These are phyloP conservation scores for Eidolon dupreanum DNA, from an alignment of 2,797 vertebrate species.

Conservation along the genomic window DNA sequence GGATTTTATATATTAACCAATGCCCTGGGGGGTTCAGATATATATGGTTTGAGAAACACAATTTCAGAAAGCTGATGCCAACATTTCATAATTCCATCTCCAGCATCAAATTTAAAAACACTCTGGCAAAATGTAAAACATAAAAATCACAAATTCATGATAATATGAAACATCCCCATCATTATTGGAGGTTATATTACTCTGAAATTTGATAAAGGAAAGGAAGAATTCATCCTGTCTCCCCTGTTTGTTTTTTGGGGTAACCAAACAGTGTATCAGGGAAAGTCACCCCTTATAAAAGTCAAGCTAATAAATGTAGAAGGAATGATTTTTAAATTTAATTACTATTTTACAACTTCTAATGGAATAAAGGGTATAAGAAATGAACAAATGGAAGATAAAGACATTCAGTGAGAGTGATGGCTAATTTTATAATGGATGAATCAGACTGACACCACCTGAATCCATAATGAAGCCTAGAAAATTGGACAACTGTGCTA, in stretches of 20 bases:
- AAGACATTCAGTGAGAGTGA: not conserved
- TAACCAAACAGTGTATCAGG: not conserved
- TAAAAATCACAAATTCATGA: not conserved
- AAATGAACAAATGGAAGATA: not conserved
- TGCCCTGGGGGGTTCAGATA: not conserved
- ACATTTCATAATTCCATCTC: not conserved
- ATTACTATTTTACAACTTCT: not conserved
- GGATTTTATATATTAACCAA: not conserved
- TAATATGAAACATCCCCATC: not conserved
- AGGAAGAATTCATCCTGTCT: not conserved
- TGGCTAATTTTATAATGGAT: not conserved
- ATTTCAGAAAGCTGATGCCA: not conserved
- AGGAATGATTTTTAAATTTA: not conserved
- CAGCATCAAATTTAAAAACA: not conserved
- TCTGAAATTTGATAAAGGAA: not conserved
- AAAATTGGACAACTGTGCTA: not conserved
- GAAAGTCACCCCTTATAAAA: not conserved
- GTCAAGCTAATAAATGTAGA: not conserved
- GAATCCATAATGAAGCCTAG: not conserved
- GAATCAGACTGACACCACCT: not conserved
- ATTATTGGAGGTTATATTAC: not conserved
- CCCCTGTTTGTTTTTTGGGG: not conserved
- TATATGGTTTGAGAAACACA: not conserved
- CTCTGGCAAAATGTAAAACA: not conserved
- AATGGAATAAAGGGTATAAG: not conserved